Percentiles rank a stretch among this genome's conserved stretches.
These are phyloP conservation scores for Allygus modestus DNA, from an alignment of 2,888 invertebrate genomes.

Conservation along the genomic window DNA sequence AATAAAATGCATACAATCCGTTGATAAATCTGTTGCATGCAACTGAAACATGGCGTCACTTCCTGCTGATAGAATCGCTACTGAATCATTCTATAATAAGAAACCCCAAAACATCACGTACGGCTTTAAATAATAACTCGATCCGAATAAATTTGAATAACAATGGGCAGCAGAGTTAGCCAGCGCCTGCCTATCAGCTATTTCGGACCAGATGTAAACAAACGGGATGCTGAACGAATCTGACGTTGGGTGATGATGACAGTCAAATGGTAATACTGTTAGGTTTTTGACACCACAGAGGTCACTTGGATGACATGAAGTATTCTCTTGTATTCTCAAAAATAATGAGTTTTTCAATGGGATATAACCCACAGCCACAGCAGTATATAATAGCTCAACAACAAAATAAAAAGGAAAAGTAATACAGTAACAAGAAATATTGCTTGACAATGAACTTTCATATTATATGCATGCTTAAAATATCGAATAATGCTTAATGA, in stretches of 20 bases:
- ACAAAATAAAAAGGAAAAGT: too few relatives aligned
- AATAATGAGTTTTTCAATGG: too few relatives aligned
- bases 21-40: background rate
- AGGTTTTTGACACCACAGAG: too few relatives aligned
- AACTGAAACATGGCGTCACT: background rate
- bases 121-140: constrained; percentile 28
- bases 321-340: too few relatives aligned
- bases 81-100: constrained; percentile 4
- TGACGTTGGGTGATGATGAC: background rate
- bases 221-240: background rate
- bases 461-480: too few relatives aligned
- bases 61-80: background rate
- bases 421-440: too few relatives aligned
- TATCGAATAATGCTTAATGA: too few relatives aligned
- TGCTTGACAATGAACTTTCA: too few relatives aligned
- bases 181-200: background rate
- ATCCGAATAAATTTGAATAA: constrained; percentile 12
- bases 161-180: background rate
- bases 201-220: constrained; percentile 14
- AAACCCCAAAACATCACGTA: constrained; percentile 17
- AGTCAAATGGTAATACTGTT: too few relatives aligned
- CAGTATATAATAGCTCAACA: too few relatives aligned
- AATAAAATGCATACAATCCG: background rate
- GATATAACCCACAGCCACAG: too few relatives aligned
- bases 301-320: too few relatives aligned